Conservation (phyloP, 2,797 vertebrate genomes). For the Rallus crepitans region DNA sequence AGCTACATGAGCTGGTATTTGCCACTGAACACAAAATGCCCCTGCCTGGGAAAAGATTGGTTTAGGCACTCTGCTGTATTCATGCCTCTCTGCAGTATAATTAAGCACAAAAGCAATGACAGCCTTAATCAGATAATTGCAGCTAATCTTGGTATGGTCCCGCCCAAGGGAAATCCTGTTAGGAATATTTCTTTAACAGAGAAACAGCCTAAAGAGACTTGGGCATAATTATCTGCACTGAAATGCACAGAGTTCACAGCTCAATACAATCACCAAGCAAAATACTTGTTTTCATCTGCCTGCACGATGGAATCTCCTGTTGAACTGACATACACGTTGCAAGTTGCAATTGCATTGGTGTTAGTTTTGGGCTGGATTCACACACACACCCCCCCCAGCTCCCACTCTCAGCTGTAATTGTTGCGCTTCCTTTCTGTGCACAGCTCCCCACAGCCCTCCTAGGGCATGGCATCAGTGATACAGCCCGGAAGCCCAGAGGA, state of each 20-base stretch:
- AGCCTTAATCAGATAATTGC: not conserved
- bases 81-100: not conserved
- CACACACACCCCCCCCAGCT: rapidly evolving
- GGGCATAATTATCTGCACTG: not conserved
- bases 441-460: not conserved
- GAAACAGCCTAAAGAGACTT: not conserved
- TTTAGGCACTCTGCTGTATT: not conserved
- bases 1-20: not conserved
- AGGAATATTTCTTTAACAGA: not conserved
- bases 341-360: not conserved
- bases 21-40: not conserved
- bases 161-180: not conserved
- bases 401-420: not conserved
- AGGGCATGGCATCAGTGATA: rapidly evolving
- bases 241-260: not conserved
- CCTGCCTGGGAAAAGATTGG: not conserved
- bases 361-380: not conserved
- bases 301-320: not conserved
- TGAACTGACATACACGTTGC: not conserved
- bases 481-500: not conserved
- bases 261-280: not conserved
- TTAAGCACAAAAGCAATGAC: not conserved
- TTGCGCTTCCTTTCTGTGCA: not conserved
- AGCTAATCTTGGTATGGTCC: not conserved
- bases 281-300: not conserved